A percentile compares a stretch with the other conserved stretches of the same genome.
Evolutionary conservation across 2,797 vertebrate genomes (phyloP).

Genomic region (Helarctos malayanus): DNA sequence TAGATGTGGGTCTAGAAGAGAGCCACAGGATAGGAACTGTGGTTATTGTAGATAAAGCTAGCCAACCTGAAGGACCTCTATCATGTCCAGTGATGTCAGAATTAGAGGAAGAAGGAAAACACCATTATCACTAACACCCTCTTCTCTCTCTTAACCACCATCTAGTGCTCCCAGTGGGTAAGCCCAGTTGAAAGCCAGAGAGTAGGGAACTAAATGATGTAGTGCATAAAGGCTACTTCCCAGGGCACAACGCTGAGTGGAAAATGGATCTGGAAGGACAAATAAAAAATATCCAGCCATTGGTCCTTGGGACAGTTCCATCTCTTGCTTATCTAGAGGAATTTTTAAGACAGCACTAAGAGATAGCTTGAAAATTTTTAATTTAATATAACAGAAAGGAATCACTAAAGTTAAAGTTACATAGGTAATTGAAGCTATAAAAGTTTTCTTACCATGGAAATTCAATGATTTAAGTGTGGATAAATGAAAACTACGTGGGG

Average conservation of each 20-base stretch:
- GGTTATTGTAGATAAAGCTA: not conserved
- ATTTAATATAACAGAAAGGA: conserved; percentile 26
- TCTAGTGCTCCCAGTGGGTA: not conserved
- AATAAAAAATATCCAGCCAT: conserved; percentile 13
- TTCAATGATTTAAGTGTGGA: not conserved
- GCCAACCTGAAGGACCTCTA: not conserved
- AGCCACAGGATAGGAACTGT: not conserved
- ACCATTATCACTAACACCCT: not conserved
- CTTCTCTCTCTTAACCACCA: not conserved
- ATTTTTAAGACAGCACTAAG: not conserved
- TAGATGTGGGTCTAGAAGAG: not conserved
- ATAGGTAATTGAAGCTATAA: not conserved
- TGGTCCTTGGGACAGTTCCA: not conserved
- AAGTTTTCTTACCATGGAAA: conserved; percentile 20
- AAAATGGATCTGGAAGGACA: not conserved
- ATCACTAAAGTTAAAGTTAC: not conserved
- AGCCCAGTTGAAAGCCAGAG: not conserved
- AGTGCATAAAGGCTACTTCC: not conserved
- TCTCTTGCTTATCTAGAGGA: not conserved
- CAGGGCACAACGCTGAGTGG: not conserved
- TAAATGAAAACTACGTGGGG: not conserved
- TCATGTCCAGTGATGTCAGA: not conserved
- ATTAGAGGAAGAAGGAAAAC: conserved; percentile 3
- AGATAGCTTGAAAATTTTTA: not conserved
- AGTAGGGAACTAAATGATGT: not conserved